phyloP scores from a whole-genome alignment of 2,113 vertebrate genomes.

The Scatophagus argus region DNA sequence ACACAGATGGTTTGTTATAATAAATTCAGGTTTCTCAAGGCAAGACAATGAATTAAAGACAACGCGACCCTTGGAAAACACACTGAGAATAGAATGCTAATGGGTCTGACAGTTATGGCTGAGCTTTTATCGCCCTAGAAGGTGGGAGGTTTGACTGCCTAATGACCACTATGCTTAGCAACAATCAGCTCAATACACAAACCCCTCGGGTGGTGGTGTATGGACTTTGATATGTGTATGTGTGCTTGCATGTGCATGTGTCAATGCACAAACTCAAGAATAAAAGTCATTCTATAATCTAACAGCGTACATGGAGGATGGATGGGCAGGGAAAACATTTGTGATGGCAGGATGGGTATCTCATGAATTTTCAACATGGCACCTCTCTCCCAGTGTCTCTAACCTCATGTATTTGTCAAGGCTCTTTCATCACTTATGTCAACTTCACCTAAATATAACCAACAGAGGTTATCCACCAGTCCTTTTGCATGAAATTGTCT shows the following conservation, averaged over 20 bases:
- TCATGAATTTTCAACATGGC: constrained; percentile 66
- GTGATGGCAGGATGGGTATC: constrained; percentile 42
- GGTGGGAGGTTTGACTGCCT: constrained; percentile 40
- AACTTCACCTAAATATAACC: constrained; percentile 39
- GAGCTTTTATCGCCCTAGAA: constrained; percentile 40
- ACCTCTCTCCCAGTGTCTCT: constrained; percentile 35
- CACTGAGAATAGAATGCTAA: constrained; percentile 38
- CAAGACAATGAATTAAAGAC: constrained; percentile 40
- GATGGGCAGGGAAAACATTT: constrained; percentile 49
- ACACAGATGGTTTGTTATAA: constrained; percentile 21
- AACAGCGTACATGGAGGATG: constrained; percentile 32
- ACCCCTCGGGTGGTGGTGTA: not conserved
- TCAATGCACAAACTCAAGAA: constrained; percentile 18
- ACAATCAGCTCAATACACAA: constrained; percentile 45
- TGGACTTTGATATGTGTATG: constrained; percentile 8
- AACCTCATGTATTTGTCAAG: constrained; percentile 56
- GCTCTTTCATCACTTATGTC: constrained; percentile 57
- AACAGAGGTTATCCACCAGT: constrained; percentile 12
- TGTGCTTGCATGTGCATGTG: not conserved
- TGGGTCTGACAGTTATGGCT: constrained; percentile 16
- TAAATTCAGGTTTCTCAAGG: constrained; percentile 35
- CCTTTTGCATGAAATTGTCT: constrained; percentile 20
- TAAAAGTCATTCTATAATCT: constrained; percentile 39
- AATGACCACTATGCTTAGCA: constrained; percentile 49
- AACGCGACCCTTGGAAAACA: constrained; percentile 26